phyloP scores from a whole-genome alignment of 1,140 invertebrate genomes.

The Dreissena rostriformis region DNA sequence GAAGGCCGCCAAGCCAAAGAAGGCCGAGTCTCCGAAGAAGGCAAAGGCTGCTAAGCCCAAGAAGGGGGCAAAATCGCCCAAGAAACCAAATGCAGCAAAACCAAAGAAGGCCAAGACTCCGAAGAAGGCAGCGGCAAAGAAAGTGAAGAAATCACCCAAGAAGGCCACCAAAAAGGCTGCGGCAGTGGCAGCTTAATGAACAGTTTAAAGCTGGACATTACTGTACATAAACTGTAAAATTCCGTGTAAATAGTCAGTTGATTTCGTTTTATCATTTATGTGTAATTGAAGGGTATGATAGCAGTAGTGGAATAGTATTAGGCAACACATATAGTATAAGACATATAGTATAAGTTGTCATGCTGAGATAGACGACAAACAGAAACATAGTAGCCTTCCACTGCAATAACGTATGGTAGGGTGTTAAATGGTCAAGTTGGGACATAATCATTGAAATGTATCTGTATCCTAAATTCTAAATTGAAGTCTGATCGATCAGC shows the following conservation, averaged over 20 bases:
- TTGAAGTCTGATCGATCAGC: too few species aligned
- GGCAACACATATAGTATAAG: too few species aligned
- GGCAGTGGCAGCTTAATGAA: conserved; percentile 51
- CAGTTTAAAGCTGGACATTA: conserved; percentile 24
- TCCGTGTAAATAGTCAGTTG: conserved; percentile 35
- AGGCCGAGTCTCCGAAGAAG: conserved; percentile 66
- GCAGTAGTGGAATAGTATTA: too few species aligned
- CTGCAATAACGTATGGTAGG: too few species aligned
- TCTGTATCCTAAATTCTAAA: too few species aligned
- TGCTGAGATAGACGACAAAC: too few species aligned
- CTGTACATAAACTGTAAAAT: conserved; percentile 27
- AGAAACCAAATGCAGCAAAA: conserved; percentile 64
- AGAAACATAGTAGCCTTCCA: too few species aligned
- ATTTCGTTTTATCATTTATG: too few species aligned
- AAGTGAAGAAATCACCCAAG: conserved; percentile 61
- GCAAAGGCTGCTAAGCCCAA: conserved; percentile 68
- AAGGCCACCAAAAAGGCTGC: conserved; percentile 63
- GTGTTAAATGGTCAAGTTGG: too few species aligned
- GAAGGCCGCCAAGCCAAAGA: conserved; percentile 58
- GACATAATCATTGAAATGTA: too few species aligned
- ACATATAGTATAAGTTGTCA: too few species aligned
- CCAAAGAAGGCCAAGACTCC: conserved; percentile 52
- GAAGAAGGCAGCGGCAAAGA: conserved; percentile 65
- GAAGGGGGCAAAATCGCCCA: conserved; percentile 67
- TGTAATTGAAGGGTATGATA: too few species aligned